Evolutionary conservation across 2,888 invertebrate species (phyloP), one percentile per base, ranked within the genome.

Genomic region (Synergus itoensis): DNA sequence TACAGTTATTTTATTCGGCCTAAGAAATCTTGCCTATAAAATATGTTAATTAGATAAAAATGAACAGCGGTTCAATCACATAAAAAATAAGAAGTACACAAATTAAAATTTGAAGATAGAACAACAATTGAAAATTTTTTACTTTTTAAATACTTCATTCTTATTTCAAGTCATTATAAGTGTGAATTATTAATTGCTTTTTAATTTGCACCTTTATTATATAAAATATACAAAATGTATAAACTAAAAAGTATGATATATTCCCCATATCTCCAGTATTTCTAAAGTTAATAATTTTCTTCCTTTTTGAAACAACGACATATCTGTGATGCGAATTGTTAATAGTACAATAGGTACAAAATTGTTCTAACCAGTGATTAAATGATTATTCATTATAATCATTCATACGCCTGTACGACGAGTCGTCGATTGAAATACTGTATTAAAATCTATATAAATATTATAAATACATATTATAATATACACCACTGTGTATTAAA

Each of bases 251-350:
- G 16, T 28, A 5, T 57, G 4, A 18, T 18, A 18, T 9, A 73
- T 28, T 36, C 11, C n/a, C 4, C 8, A 14, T 36, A 69, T 48
- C 48, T 53, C 12, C 5, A n/a, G 7, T 4, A 18, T 48, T 7
- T 73, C 1, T n/a, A 41, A 14, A 18, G 12, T 73, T 45, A n/a
- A 8, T 41, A 5, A 8, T 7, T 69, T 69, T 14, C 12, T 73
- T 73, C 36, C 36, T 73, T 73, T 73, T 11, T 53, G n/a, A 73
- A 73, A 73, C 73, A 73, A 73, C 73, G 73, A 73, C 53, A 73
- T 73, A 73, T 57, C 73, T 73, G 73, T 73, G 73, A 73, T 73
- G 73, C 73, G 36, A 18, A 73, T 73, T 73, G 73, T 73, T 73
- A 40, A 73, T 53, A 9, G n/a, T 57, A 53, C 4, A 28, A 53